A percentile compares a stretch with the other conserved stretches of the same genome.
phyloP scores from a whole-genome alignment of 2,113 vertebrate genomes.

The Nesogale talazaci region DNA sequence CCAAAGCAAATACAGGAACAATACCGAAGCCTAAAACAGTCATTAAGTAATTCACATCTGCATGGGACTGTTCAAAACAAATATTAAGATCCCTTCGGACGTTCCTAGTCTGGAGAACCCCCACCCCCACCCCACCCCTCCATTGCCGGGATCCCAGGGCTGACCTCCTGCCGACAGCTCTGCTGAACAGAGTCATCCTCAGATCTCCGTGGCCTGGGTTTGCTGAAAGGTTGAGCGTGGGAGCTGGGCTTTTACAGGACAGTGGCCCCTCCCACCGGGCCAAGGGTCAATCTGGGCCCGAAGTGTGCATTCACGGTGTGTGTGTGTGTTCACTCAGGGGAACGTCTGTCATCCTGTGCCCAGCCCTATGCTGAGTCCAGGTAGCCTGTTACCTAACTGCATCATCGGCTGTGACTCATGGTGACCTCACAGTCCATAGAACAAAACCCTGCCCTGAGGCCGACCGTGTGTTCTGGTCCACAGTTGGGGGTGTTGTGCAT shows the following conservation, averaged over 20 bases:
- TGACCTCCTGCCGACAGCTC: not conserved
- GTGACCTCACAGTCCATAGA: not conserved
- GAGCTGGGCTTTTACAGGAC: constrained; percentile 30
- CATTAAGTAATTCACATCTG: constrained; percentile 72
- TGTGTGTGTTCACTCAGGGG: not conserved
- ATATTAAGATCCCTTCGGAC: constrained; percentile 59
- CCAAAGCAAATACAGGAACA: constrained; percentile 37
- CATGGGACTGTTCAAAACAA: constrained; percentile 74
- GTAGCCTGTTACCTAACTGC: not conserved
- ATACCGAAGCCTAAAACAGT: constrained; percentile 23
- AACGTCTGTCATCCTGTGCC: not conserved
- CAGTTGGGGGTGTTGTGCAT: not conserved
- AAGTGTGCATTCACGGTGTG: not conserved
- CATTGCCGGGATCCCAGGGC: not conserved
- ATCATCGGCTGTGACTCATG: not conserved
- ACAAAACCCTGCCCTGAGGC: not conserved
- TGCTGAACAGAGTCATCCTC: not conserved
- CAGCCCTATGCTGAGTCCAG: not conserved
- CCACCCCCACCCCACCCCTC: not conserved
- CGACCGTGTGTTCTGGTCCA: not conserved
- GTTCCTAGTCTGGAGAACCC: constrained; percentile 21
- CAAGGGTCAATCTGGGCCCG: not conserved
- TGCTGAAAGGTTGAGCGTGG: constrained; percentile 42
- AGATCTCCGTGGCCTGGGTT: constrained; percentile 8
- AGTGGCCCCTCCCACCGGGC: not conserved